Percentiles rank a stretch among this genome's conserved stretches.
Evolutionary conservation across 2,888 invertebrate species (phyloP).

Genomic region (Idaea biselata): DNA sequence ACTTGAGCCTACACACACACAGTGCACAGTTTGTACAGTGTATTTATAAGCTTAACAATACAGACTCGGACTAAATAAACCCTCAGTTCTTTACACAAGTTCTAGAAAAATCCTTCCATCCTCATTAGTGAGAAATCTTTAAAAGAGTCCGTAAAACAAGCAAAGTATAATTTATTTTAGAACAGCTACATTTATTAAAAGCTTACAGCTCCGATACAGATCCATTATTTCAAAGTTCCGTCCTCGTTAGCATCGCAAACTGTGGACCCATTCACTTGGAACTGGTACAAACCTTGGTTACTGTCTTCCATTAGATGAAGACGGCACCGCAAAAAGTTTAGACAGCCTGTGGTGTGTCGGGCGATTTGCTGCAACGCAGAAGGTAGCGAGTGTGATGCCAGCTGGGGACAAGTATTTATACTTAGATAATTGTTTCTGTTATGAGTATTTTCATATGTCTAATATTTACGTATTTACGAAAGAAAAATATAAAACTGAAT

Average conservation of each 20-base stretch:
- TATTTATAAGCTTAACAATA: too few species aligned
- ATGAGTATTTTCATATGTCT: too few species aligned
- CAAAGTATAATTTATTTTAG: not conserved
- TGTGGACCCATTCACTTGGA: conserved; percentile 2
- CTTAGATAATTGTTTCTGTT: too few species aligned
- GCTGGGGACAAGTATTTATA: too few species aligned
- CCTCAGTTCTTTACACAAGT: not conserved
- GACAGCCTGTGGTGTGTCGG: too few species aligned
- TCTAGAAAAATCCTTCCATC: not conserved
- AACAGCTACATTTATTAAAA: not conserved
- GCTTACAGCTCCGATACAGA: conserved; percentile 7
- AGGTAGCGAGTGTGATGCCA: too few species aligned
- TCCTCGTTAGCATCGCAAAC: conserved; percentile 18
- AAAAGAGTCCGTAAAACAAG: not conserved
- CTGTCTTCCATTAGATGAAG: not conserved
- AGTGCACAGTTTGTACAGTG: too few species aligned
- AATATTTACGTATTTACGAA: too few species aligned
- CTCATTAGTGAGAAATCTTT: not conserved
- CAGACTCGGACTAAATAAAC: too few species aligned
- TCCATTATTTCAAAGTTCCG: conserved; percentile 20
- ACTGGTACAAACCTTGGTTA: conserved; percentile 1
- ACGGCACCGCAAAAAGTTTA: not conserved
- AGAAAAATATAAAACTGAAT: too few species aligned
- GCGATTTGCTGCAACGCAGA: too few species aligned
- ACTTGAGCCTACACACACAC: too few species aligned